Conservation (phyloP, 2,113 vertebrate genomes). For the Tricholaema leucomelas region DNA sequence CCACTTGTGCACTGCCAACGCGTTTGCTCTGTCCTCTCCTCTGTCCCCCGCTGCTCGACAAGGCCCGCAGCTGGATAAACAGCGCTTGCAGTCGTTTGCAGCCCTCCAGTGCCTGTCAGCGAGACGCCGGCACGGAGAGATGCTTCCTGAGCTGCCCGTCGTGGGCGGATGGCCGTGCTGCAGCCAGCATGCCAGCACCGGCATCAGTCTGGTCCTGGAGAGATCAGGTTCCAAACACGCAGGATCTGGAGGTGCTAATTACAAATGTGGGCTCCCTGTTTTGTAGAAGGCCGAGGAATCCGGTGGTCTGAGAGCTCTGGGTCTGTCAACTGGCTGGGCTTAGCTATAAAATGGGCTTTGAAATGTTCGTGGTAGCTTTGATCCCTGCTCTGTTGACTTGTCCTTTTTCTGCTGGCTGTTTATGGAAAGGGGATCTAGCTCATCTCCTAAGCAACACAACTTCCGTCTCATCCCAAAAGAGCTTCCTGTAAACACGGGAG, state of each 20-base stretch:
- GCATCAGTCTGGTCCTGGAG: accelerated
- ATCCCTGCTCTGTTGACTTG: background rate
- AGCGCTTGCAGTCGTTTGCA: background rate
- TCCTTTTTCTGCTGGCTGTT: background rate
- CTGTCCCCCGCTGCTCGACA: background rate
- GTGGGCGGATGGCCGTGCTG: background rate
- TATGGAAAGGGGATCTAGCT: background rate
- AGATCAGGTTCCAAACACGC: background rate
- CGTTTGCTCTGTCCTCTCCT: background rate
- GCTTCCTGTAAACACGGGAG: background rate
- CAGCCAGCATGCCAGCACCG: background rate
- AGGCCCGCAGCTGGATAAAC: conserved; percentile 54
- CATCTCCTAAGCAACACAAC: background rate
- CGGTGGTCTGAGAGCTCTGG: background rate
- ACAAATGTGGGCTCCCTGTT: background rate
- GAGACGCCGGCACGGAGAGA: background rate
- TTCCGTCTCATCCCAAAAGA: background rate
- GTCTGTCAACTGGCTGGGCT: background rate
- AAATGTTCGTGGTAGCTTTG: background rate
- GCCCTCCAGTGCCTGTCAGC: background rate
- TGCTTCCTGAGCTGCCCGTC: background rate
- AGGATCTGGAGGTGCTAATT: background rate
- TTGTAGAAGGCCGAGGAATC: background rate
- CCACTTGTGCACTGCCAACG: conserved; percentile 12
- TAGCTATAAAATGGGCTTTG: background rate